Evolutionary conservation across 2,797 vertebrate genomes (phyloP).

Genomic region (Platyrinchus mystaceus): DNA sequence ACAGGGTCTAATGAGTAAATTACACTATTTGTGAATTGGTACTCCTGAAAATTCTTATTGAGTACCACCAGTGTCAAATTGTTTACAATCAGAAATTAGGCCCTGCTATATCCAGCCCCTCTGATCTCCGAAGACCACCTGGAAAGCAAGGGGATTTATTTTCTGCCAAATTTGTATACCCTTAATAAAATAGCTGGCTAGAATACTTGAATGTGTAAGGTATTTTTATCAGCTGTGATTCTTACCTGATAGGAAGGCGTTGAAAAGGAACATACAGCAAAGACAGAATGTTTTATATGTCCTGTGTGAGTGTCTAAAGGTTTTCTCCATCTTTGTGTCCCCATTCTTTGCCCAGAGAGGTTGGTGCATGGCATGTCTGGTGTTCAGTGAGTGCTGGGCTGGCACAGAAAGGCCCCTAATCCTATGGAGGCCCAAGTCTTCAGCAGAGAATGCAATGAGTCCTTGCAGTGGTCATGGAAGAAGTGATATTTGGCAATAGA

Average conservation of each 20-base stretch:
- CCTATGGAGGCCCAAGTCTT: background rate
- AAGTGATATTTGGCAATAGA: background rate
- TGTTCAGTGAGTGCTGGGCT: background rate
- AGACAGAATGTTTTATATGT: background rate
- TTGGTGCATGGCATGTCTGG: background rate
- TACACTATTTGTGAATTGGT: background rate
- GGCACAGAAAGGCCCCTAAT: background rate
- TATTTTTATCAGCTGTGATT: background rate
- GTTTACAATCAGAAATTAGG: background rate
- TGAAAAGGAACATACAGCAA: background rate
- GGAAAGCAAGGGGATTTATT: background rate
- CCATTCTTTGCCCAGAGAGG: background rate
- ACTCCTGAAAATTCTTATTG: background rate
- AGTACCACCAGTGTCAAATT: too few relatives aligned
- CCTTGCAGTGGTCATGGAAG: background rate
- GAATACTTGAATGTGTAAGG: background rate
- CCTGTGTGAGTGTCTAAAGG: background rate
- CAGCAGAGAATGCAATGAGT: background rate
- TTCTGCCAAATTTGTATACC: background rate
- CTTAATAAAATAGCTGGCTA: background rate
- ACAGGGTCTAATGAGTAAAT: rapidly evolving
- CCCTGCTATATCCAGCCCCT: background rate
- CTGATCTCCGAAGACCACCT: background rate
- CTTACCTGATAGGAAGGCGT: background rate
- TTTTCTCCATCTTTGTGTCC: background rate